Evolutionary conservation across 2,797 vertebrate species (phyloP).

Genomic region (Tragopan temminckii): DNA sequence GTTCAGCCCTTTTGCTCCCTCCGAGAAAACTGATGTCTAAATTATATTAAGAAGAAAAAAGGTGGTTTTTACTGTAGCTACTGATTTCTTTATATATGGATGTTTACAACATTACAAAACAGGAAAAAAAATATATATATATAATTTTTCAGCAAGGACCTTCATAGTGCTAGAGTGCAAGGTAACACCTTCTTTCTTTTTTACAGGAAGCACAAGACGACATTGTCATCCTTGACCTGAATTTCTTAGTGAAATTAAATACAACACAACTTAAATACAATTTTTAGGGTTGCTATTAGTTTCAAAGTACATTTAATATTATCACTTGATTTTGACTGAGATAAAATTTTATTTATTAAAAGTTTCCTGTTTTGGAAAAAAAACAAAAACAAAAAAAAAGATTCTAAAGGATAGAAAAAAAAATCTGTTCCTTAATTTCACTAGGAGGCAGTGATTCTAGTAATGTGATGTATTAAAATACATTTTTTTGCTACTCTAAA

Average conservation of each 20-base stretch:
- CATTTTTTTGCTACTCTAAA: background rate
- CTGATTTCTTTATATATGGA: background rate
- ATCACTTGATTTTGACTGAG: background rate
- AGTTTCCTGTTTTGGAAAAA: background rate
- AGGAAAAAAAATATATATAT: background rate
- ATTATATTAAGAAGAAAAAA: background rate
- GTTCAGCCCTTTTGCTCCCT: background rate
- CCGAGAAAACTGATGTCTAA: background rate
- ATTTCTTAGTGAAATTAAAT: background rate
- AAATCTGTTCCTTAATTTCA: background rate
- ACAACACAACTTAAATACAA: background rate
- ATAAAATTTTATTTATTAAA: background rate
- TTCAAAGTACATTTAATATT: background rate
- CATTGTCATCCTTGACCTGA: background rate
- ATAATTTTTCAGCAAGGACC: background rate
- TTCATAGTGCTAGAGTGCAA: background rate
- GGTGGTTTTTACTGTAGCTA: background rate
- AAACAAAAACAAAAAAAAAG: background rate
- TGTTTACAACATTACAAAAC: background rate
- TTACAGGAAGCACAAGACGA: background rate
- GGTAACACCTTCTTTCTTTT: background rate
- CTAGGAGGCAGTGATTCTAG: background rate
- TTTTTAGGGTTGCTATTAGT: background rate
- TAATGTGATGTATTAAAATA: background rate
- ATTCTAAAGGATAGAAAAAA: background rate